Base-by-base conservation (phyloP, 1,140 invertebrate genomes). In the Reticulitermes speratus region DNA sequence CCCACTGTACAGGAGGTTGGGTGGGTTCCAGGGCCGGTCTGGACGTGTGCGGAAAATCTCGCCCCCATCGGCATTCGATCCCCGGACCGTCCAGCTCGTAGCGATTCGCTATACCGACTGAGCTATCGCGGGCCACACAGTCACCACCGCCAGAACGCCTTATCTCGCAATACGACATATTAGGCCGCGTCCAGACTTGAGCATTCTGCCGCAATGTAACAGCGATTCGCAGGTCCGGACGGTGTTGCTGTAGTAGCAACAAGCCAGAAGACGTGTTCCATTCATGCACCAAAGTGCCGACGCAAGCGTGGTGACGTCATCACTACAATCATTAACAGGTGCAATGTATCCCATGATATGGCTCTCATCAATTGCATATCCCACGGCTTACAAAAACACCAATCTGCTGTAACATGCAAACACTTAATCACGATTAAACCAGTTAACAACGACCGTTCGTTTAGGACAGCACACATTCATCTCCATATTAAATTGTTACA, bases 301-400 rank as follows among this genome's bases (percentile, higher is more conserved):
- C 7, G 25, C n/a, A 30, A 25, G 65, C 65, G 30, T 75, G 30
- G 65, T 75, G 65, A 75, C 65, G 65, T 75, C 65, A 75, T 75
- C 65, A 30, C 65, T 75, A 75, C 65, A 75, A 75, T 75, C 65
- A 75, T 75, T 75, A 75, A 75, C 65, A 75, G 65, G 65, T 75
- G 65, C 65, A 75, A 14, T 75, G 65, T 75, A 75, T 75, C 65
- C 65, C 65, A 75, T 75, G 65, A 30, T 75, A 75, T 75, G 65
- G 65, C 25, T 30, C 65, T 75, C 65, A 75, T 75, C 65, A 75
- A 75, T n/a, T 9, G 65, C 65, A 75, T 75, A 75, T 75, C 65
- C 65, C 65, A n/a, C 65, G 65, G 65, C 65, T 30, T 75, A 75
- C 65, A 75, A 75, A 75, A 75, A 75, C 65, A 75, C 65, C 65